phyloP scores from a whole-genome alignment of 1,140 invertebrate genomes.

The Sarcophaga peregrina region DNA sequence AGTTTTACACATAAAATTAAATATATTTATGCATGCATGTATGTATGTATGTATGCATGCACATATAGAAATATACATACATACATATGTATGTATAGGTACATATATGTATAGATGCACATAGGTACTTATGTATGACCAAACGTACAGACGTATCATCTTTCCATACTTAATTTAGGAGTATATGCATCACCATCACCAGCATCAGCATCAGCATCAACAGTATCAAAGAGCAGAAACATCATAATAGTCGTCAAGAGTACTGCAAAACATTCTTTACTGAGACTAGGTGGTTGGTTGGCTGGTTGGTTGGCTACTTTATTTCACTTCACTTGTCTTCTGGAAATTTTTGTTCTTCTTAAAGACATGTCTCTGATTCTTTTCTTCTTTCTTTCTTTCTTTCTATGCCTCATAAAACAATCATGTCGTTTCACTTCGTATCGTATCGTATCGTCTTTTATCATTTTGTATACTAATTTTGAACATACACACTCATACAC shows the following conservation, averaged over 20 bases:
- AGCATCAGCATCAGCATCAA: not conserved
- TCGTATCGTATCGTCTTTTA: not conserved
- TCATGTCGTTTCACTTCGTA: not conserved
- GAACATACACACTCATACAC: not conserved
- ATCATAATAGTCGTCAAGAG: conserved; percentile 8
- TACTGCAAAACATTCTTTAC: not conserved
- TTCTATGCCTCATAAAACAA: not conserved
- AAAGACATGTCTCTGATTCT: conserved; percentile 22
- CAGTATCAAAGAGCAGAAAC: not conserved
- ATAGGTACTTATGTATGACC: not conserved
- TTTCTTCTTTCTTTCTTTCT: conserved; percentile 13
- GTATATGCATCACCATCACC: not conserved
- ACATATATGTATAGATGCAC: too few species aligned
- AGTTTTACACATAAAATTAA: not conserved
- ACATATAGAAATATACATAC: too few species aligned
- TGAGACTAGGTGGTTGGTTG: not conserved
- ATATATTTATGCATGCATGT: too few species aligned
- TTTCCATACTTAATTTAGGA: not conserved
- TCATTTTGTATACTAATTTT: not conserved
- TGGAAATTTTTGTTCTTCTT: not conserved
- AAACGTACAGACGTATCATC: not conserved
- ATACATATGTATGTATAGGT: too few species aligned
- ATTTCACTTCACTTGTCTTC: not conserved
- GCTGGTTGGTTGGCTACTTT: not conserved
- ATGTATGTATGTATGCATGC: not conserved